phyloP scores from a whole-genome alignment of 2,113 vertebrate species.

The Alaudala cheleensis region DNA sequence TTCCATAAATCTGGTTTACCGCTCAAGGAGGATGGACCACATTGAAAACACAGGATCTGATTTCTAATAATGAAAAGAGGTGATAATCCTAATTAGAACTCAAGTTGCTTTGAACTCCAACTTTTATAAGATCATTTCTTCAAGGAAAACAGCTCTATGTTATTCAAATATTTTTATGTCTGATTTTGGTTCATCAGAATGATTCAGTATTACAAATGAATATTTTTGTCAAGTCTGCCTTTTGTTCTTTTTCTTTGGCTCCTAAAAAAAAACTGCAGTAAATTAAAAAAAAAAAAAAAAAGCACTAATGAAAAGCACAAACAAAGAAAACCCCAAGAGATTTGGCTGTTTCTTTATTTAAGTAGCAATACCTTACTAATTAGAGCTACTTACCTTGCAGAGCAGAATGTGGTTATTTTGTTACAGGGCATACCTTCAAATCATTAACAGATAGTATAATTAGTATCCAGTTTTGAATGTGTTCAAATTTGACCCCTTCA shows the following conservation, averaged over 20 bases:
- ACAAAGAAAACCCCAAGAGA: not conserved
- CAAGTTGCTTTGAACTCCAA: not conserved
- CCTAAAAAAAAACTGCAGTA: not conserved
- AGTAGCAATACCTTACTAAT: not conserved
- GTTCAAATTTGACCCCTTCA: not conserved
- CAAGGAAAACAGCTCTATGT: not conserved
- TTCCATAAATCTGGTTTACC: not conserved
- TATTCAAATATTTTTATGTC: not conserved
- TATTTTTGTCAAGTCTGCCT: not conserved
- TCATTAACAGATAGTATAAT: not conserved
- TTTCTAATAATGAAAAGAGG: not conserved
- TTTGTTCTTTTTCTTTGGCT: not conserved
- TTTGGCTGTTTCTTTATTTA: not conserved
- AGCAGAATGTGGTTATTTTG: not conserved
- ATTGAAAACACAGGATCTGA: not conserved
- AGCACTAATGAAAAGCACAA: accelerated
- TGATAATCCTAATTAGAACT: not conserved
- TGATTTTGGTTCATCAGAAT: not conserved
- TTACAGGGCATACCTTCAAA: not conserved
- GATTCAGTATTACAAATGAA: not conserved
- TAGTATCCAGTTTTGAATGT: not conserved
- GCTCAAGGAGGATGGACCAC: not conserved
- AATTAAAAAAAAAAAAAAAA: not conserved
- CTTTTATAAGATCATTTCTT: not conserved
- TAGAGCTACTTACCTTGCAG: not conserved